phyloP scores from a whole-genome alignment of 2,888 invertebrate species.

The Amphipyra berbera region DNA sequence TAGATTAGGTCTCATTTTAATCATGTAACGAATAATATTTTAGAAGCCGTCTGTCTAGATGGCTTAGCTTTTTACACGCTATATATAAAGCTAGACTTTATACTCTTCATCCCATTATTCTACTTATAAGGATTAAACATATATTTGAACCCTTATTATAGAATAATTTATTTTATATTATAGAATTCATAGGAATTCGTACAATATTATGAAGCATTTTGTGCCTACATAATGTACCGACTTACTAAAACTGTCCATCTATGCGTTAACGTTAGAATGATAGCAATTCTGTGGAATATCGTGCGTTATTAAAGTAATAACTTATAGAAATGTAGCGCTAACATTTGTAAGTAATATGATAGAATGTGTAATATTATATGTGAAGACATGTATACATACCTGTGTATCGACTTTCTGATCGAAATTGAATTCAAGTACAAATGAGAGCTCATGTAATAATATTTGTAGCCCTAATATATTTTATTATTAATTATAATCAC shows the following conservation, averaged over 20 bases:
- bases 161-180: too few relatives aligned
- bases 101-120: background rate
- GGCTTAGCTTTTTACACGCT: constrained; percentile 2
- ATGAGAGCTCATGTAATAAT: background rate
- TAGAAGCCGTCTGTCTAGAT: background rate
- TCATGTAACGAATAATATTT: background rate
- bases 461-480: too few relatives aligned
- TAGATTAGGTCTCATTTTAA: background rate
- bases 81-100: background rate
- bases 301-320: constrained; percentile 46
- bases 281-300: constrained; percentile 26
- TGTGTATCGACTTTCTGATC: constrained; percentile 2
- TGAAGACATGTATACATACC: background rate
- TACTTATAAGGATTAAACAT: background rate
- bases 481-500: too few relatives aligned
- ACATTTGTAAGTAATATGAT: constrained; percentile 7
- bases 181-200: background rate
- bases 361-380: background rate
- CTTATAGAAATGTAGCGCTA: constrained; percentile 29
- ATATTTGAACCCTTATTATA: background rate
- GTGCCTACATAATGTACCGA: background rate
- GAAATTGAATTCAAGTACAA: background rate
- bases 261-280: constrained; percentile 30
- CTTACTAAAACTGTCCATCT: constrained; percentile 14
- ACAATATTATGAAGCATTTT: background rate